Evolutionary conservation across 1,140 invertebrate species (phyloP).

Genomic region (Copidosoma floridanum): DNA sequence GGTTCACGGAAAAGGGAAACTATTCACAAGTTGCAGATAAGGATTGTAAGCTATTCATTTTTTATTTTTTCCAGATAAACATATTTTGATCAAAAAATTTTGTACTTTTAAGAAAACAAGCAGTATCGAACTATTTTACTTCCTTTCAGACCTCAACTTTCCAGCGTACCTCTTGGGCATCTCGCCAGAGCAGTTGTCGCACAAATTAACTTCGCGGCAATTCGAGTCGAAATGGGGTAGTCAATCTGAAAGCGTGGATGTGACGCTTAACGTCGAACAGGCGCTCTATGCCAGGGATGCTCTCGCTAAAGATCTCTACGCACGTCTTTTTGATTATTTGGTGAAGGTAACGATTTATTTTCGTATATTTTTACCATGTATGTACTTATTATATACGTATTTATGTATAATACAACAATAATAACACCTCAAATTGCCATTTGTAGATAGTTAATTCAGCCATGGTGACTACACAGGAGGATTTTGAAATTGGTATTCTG

Average conservation of each 20-base stretch:
- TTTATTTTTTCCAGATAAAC: no score
- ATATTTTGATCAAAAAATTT: neutral
- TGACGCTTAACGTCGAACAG: slow-evolving; percentile 68
- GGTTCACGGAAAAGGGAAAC: slow-evolving; percentile 66
- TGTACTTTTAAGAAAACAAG: neutral
- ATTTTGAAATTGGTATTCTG: slow-evolving; percentile 60
- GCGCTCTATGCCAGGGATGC: slow-evolving; percentile 69
- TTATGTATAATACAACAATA: neutral
- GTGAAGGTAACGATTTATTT: slow-evolving; percentile 64
- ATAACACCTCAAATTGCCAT: no score
- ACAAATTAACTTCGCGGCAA: slow-evolving; percentile 65
- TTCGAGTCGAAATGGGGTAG: slow-evolving; percentile 77
- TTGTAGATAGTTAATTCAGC: slow-evolving; percentile 64
- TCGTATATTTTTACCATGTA: no score
- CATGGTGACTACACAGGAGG: slow-evolving; percentile 60
- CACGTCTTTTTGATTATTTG: slow-evolving; percentile 70
- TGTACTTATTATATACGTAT: slow-evolving; percentile 8
- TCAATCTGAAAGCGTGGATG: slow-evolving; percentile 68
- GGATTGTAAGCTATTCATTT: slow-evolving; percentile 56
- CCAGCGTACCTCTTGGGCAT: slow-evolving; percentile 68
- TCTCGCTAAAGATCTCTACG: slow-evolving; percentile 69
- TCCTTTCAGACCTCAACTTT: slow-evolving; percentile 63
- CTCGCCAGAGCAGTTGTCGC: slow-evolving; percentile 59
- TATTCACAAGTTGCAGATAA: slow-evolving; percentile 64
- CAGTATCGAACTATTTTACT: neutral